A percentile compares a stretch with the other conserved stretches of the same genome.
Evolutionary conservation across 2,113 vertebrate species (phyloP).

Genomic region (Notarius lentiginosus): DNA sequence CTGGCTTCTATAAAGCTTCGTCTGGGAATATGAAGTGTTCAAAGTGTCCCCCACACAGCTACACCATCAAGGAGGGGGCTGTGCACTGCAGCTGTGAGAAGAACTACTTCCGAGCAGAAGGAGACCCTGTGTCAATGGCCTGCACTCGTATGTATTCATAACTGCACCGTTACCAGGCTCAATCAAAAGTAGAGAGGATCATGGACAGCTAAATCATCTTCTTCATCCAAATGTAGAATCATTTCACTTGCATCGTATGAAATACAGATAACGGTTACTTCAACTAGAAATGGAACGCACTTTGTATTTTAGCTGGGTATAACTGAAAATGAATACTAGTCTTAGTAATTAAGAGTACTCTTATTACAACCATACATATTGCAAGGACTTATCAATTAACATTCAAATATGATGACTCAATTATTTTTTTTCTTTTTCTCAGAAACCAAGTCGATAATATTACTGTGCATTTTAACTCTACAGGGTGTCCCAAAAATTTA

Average conservation of each 20-base stretch:
- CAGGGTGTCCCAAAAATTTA: too few relatives aligned
- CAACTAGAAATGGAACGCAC: neutral
- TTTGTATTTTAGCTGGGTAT: neutral
- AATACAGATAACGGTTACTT: neutral
- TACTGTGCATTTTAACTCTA: neutral
- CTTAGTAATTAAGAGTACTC: neutral
- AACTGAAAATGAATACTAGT: neutral
- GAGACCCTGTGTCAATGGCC: constrained; percentile 94
- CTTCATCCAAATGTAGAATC: neutral
- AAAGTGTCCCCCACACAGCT: constrained; percentile 95
- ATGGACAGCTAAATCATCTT: neutral
- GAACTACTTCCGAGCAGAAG: constrained; percentile 93
- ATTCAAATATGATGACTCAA: neutral
- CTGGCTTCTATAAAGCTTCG: constrained; percentile 93
- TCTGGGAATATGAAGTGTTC: constrained; percentile 87
- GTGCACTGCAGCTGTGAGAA: constrained; percentile 93
- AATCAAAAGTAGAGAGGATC: neutral
- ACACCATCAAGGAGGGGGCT: constrained; percentile 85
- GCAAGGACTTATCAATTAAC: neutral
- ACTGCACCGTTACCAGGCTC: neutral
- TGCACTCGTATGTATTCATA: constrained; percentile 87
- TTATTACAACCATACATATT: neutral
- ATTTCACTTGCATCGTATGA: neutral
- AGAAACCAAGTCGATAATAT: neutral
- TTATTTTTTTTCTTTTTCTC: neutral